Evolutionary conservation across 2,113 vertebrate genomes (phyloP), one percentile per base, ranked within the genome.

Genomic region (Trinectes maculatus): DNA sequence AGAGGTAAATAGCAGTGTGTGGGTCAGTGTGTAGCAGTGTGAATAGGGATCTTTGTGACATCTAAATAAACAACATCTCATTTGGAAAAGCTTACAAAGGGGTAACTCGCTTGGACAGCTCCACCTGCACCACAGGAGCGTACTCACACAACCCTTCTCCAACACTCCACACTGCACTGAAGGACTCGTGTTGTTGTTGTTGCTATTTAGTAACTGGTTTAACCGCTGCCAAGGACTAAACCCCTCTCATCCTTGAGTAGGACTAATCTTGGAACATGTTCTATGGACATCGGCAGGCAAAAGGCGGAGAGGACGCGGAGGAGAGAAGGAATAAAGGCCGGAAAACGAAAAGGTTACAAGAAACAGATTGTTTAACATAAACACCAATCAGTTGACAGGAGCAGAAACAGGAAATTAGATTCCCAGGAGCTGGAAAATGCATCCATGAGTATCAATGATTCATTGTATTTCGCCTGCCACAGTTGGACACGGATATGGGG

Each of bases 361-460:
- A 89, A 91, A 90, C 90, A 93, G 89, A 90, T 84, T 89, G 42
- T 70, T 76, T 83, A 89, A 90, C 81, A 87, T 91, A 90, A 91
- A 92, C 90, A 92, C 87, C 79, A 89, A 91, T 91, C 87, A 91
- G 82, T 81, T 86, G 79, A 89, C 81, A 73, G 85, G 71, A 83
- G 80, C 73, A 83, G 87, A 83, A 89, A 91, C 81, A 91, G 88
- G 89, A 91, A 90, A 88, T 86, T 72, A 74, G 83, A 92, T 88
- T 90, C 85, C 84, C 87, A 88, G 79, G 85, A 90, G 87, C 73
- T 83, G 81, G 70, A 85, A 87, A 87, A 86, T 67, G 71, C 71
- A 86, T 87, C 71, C 82, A 82, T 69, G 46, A 69, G 71, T 42
- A 82, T 87, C 83, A 87, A 63, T 90, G 88, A 88, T 70, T 90